Evolutionary conservation across 2,888 invertebrate species (phyloP), one percentile per base, ranked within the genome.

Genomic region (Patella caerulea): DNA sequence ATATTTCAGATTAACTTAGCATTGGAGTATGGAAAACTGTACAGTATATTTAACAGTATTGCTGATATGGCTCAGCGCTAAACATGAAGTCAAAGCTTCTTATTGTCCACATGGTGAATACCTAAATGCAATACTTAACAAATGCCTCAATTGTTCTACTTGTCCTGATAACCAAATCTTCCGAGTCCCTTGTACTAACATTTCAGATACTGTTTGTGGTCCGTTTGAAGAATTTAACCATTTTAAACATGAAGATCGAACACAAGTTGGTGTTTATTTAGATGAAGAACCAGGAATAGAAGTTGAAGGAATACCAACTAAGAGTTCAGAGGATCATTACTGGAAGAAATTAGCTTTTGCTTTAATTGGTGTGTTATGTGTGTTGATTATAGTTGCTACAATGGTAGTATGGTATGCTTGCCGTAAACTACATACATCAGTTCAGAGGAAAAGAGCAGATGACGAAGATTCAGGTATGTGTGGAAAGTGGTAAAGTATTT

Each of bases 271-370:
- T 34, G 71, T 45, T 52, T 54, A 19, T 77, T 29, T 24, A 54
- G 29, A 45, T 3, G 56, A 29, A 17, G 73, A 55, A 12, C 73
- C 72, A 55, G 70, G 69, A 55, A 56, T 73, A 24, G 52, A 54
- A 19, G 55, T 77, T 17, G 29, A 77, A 53, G 77, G 56, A 34
- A 73, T 74, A 24, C 79, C 79, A 2, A 76, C 77, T 3, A 77
- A 84, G 14, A 84, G 85, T 54, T 85, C 84, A 12, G 86, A 86
- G 56, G 80, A 84, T 65, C 75, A 82, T 52, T 83, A 87, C 59
- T 88, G 88, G 88, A 83, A 83, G 71, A 84, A 83, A 29, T 78
- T 88, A 52, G 86, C 88, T 0, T 86, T 86, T 81, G 86, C 86
- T 17, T 79, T 88, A 72, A 88, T 87, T 73, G 88, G 85, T 2